A percentile compares a stretch with the other conserved stretches of the same genome.
phyloP scores from a whole-genome alignment of 2,888 invertebrate genomes.

The Tipula confusa region DNA sequence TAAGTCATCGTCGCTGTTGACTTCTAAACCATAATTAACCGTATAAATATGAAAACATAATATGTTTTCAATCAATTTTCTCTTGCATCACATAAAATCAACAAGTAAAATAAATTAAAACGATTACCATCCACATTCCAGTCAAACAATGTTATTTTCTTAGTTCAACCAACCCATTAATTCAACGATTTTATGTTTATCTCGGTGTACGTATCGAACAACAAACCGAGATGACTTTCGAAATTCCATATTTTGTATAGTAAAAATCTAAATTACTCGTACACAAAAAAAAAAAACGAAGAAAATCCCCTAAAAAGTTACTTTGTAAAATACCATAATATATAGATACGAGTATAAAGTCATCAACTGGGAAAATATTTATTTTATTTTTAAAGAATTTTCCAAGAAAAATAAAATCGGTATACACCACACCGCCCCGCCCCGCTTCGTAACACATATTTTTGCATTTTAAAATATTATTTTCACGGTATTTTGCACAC shows the following conservation, averaged over 20 bases:
- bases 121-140: neutral
- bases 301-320: neutral
- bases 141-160: neutral
- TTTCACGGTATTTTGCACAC: neutral
- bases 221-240: neutral
- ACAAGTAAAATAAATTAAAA: neutral
- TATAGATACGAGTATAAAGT: neutral
- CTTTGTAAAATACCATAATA: neutral
- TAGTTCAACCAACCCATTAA: constrained; percentile 15
- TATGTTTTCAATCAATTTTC: neutral
- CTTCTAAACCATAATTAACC: neutral
- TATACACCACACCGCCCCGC: neutral
- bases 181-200: neutral
- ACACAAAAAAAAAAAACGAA: too few relatives aligned
- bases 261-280: neutral
- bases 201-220: too few relatives aligned
- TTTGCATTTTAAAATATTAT: neutral
- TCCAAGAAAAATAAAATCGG: neutral
- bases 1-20: neutral
- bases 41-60: neutral
- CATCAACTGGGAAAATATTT: constrained; percentile 4
- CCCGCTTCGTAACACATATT: constrained; percentile 9
- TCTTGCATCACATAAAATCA: neutral
- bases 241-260: neutral
- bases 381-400: neutral